Percentiles rank a stretch among this genome's conserved stretches.
Conservation (phyloP, 2,113 vertebrate genomes). For the Antechinus flavipes region DNA sequence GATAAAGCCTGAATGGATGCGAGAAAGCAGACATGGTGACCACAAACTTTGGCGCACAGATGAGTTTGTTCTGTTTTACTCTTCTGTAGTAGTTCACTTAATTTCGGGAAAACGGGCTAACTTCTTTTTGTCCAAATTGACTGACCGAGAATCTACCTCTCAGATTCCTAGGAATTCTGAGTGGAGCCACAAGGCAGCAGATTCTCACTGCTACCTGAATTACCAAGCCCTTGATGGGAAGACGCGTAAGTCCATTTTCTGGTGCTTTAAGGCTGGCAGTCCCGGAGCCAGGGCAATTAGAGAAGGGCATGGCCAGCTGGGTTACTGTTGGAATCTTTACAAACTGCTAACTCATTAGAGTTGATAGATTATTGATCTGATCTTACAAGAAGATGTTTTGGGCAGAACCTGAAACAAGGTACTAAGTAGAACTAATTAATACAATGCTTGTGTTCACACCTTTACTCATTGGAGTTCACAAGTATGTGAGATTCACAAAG, state of each 20-base stretch:
- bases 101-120: too few species aligned
- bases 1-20: not conserved
- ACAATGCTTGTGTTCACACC: too few species aligned
- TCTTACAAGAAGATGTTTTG: too few species aligned
- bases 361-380: too few species aligned
- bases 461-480: too few species aligned
- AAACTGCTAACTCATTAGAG: too few species aligned
- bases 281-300: not conserved
- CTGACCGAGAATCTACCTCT: not conserved
- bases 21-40: not conserved
- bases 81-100: too few species aligned
- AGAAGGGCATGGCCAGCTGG: not conserved
- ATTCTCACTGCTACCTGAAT: not conserved
- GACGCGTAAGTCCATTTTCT: not conserved
- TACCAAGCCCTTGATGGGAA: not conserved
- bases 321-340: not conserved
- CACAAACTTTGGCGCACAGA: not conserved
- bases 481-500: too few species aligned
- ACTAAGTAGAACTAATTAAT: too few species aligned
- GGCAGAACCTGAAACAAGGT: too few species aligned
- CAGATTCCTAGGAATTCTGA: not conserved
- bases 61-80: too few species aligned
- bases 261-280: not conserved
- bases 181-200: not conserved
- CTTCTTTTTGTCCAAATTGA: too few species aligned